Evolutionary conservation across 2,888 invertebrate species (phyloP), one percentile per base, ranked within the genome.

Genomic region (Helleia helle): DNA sequence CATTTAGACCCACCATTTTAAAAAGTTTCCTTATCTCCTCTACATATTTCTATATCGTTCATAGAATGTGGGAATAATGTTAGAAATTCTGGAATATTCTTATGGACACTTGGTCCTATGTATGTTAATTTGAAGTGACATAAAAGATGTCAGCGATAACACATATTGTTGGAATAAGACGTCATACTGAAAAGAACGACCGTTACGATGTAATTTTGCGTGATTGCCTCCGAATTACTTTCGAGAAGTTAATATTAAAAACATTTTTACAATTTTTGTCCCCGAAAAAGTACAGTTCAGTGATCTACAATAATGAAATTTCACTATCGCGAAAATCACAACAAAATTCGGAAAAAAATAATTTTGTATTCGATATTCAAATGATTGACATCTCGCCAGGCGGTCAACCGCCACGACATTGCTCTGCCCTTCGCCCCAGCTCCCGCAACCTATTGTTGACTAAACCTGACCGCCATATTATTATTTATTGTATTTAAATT

Each of bases 351-450:
- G 64, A 69, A 69, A 72, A 62, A 65, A 66, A 68, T 73, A 22
- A 22, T 7, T 22, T 22, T 22, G 22, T 22, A 34, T 34, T 34
- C 56, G 64, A 69, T 79, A 81, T 83, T 83, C 73, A 83, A 83
- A 83, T 79, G 81, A 83, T 83, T 83, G 83, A 83, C 83, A 80
- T 79, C 79, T 71, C 83, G 55, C 72, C 73, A 57, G 83, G 83
- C 73, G 83, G 81, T 73, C 81, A 76, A 62, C 59, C 65, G 62
- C 34, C 45, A 40, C 34, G 49, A 46, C 57, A 57, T 57, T 52
- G 56, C 59, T 54, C 55, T 62, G 59, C 62, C 46, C 55, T 55
- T 56, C 50, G 56, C 58, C 62, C 57, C 60, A 58, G 62, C 66
- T 64, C n/a, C 63, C 62, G 61, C 51, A 51, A 48, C 44, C 65